Evolutionary conservation across 2,797 vertebrate species (phyloP), one percentile per base, ranked within the genome.

Genomic region (Dicrostonyx torquatus): DNA sequence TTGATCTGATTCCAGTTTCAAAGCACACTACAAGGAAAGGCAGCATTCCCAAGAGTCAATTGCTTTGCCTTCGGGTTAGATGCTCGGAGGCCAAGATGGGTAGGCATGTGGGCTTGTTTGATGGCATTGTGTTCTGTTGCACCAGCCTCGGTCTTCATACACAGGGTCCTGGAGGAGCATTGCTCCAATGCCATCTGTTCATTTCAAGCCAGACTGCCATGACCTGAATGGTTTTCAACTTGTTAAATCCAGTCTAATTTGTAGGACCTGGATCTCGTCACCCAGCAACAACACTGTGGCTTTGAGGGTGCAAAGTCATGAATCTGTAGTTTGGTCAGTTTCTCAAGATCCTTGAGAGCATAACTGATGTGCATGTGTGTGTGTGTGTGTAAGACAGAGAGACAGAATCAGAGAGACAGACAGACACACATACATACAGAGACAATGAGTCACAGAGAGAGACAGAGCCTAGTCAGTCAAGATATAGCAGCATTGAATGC

Each of bases 1-100:
- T 84, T 75, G 87, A 91, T 91, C 68, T 3, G 6, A 87, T 90
- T 89, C 90, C 77, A 94, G 75, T n/a, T 82, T 85, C 58, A 87
- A 87, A 20, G 68, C 84, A 72, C 93, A 93, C 62, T 78, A 14
- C 20, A 31, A 75, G 78, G 20, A 53, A 45, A 24, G 8, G 53
- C 3, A 90, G 78, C 34, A 17, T 4, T 43, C 8, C 45, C 11
- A 9, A 53, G 20, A 43, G 72, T 18, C 26, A 8, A 14, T 4
- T n/a, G 13, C 11, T 34, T 4, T 2, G 78, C 18, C 37, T n/a
- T 18, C 37, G 14, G 15, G 22, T 78, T 37, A 53, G 10, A 40
- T 60, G 31, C 68, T 45, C 24, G 18, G 73, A 40, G 37, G 15
- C 31, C 31, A 10, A 2, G 22, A 15, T 37, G 6, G 43, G 45